Evolutionary conservation across 2,797 vertebrate genomes (phyloP), one percentile per base, ranked within the genome.

Genomic region (Melanotaenia boesemani): DNA sequence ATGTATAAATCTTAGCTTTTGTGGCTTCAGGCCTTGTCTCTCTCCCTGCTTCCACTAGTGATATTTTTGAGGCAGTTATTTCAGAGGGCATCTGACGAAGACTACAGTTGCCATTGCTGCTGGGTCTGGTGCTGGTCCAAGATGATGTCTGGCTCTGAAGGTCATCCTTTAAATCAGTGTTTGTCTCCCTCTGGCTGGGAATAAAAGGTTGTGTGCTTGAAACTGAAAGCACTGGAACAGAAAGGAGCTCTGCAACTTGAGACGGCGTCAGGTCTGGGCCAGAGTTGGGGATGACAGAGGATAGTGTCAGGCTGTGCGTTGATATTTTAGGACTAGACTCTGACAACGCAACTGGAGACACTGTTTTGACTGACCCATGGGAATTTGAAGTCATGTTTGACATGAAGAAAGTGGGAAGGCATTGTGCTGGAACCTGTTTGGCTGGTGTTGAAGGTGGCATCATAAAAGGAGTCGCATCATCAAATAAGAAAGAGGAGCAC

Each of bases 311-410:
- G 61, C 75, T 90, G 74, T 91, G 93, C 46, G 86, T 91, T 58
- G 92, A 93, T 91, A 93, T 93, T 92, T 92, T 93, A 24, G 92
- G 85, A 72, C 76, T 83, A 79, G 80, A 74, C 67, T 87, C 81
- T 1, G 37, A 76, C 46, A 77, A 68, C 71, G 78, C 11, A 60
- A 67, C 63, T 55, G 86, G 57, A 59, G 72, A 50, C 15, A 61
- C 69, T 87, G 80, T 81, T 84, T 75, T 84, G 69, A 73, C 69
- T 67, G 86, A 76, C 75, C 82, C 81, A 63, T 71, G 68, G 65
- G 71, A 83, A 80, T 81, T 85, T 70, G 77, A 60, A 69, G 79
- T 77, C 61, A 67, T 73, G 60, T 78, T 83, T 37, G 34, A 75
- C 63, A 67, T 85, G 50, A 82, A 74, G 62, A 71, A 20, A 62